A percentile compares a stretch with the other conserved stretches of the same genome.
phyloP scores from a whole-genome alignment of 2,888 invertebrate species.

The Eudasyphora cyanicolor region DNA sequence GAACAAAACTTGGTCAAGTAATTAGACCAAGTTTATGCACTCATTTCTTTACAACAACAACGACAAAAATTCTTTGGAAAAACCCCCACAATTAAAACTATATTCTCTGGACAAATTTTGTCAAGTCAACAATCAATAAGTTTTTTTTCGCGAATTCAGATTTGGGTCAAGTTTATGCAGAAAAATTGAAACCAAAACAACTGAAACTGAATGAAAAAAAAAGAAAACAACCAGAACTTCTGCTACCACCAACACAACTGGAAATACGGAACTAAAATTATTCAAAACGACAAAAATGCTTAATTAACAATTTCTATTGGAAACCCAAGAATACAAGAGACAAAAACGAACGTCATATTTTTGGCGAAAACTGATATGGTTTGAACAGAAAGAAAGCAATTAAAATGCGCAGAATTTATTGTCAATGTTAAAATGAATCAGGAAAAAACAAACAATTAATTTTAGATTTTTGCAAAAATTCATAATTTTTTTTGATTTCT shows the following conservation, averaged over 20 bases:
- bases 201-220: not conserved
- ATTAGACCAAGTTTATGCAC: conserved; percentile 60
- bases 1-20: conserved; percentile 60
- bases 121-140: conserved; percentile 1
- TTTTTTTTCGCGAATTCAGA: not conserved
- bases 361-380: not conserved
- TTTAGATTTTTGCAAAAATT: conserved; percentile 30
- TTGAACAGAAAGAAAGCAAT: not conserved
- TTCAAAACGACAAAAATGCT: not conserved
- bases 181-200: conserved; percentile 11
- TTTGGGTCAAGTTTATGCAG: conserved; percentile 61
- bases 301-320: not conserved
- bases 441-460: not conserved
- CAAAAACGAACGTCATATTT: conserved; percentile 1
- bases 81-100: conserved; percentile 42
- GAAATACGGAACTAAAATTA: conserved; percentile 29
- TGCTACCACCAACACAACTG: not conserved
- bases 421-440: not conserved
- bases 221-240: not conserved
- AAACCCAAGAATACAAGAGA: conserved; percentile 14
- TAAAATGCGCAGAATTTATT: conserved; percentile 51
- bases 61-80: conserved; percentile 31
- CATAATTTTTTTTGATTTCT: too few species aligned
- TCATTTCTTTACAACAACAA: conserved; percentile 31
- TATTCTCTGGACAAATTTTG: conserved; percentile 28